Evolutionary conservation across 2,113 vertebrate species (phyloP).

Genomic region (Ctenomys sociabilis): DNA sequence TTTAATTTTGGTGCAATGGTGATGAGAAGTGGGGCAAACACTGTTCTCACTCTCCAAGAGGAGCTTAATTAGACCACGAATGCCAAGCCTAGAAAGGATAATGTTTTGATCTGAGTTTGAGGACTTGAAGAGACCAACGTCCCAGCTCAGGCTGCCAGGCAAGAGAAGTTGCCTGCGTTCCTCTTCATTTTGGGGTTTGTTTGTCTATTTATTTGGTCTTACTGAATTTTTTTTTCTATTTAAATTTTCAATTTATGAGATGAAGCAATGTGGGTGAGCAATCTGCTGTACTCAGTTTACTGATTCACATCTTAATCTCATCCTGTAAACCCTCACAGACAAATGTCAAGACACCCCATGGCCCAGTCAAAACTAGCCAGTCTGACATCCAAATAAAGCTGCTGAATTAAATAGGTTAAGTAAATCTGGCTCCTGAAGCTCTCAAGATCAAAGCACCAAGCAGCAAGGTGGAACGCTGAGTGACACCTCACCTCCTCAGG

Average conservation of each 20-base stretch:
- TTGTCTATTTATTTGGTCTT: neutral
- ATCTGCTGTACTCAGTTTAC: neutral
- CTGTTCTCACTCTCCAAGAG: neutral
- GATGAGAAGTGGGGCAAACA: too few species aligned
- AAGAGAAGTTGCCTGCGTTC: neutral
- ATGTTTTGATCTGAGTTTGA: neutral
- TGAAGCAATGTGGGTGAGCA: neutral
- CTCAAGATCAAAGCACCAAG: neutral
- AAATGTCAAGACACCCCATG: neutral
- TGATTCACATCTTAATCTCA: constrained; percentile 9
- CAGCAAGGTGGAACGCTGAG: constrained; percentile 26
- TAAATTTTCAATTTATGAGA: neutral
- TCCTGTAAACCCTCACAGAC: neutral
- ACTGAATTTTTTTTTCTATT: too few species aligned
- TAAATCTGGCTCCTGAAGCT: constrained; percentile 21
- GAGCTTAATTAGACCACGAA: neutral
- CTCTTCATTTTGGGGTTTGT: neutral
- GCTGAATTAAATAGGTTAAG: neutral
- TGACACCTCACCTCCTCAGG: neutral
- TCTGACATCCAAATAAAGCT: constrained; percentile 29
- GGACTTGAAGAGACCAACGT: neutral
- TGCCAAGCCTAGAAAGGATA: neutral
- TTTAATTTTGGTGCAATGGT: neutral
- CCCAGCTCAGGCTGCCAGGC: neutral
- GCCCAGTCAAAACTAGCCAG: constrained; percentile 22